Evolutionary conservation across 2,113 vertebrate genomes (phyloP), one percentile per base, ranked within the genome.

Genomic region (Chlorocebus sabaeus): DNA sequence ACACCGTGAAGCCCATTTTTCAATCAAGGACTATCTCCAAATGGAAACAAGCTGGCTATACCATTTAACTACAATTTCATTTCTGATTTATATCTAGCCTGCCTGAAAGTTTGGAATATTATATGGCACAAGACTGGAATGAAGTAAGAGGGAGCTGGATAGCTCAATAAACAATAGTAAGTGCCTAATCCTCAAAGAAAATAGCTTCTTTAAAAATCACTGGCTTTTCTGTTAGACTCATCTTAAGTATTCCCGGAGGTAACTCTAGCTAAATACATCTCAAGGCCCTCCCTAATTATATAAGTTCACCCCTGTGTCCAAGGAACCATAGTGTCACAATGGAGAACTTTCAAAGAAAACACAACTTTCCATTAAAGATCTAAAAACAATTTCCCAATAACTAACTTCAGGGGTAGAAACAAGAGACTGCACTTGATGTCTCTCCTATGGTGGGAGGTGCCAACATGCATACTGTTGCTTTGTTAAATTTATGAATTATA

Each of bases 381-480:
- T 95, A 80, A 98, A 98, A 98, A 98, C 96, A 98, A 98, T 98
- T 97, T 98, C 90, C 89, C 95, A 97, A 93, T 93, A 98, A 98
- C 98, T 98, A 97, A 97, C 97, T 97, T 94, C 81, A 79, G 55
- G 45, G 25, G 16, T 48, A 87, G 90, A 98, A 96, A 95, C 95
- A 52, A 90, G 92, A 98, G 97, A 92, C 85, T 95, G 32, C 18
- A 57, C 87, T 98, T 98, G 97, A 99, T 98, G 94, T 98, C 97
- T 97, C 98, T 98, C 98, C 94, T 91, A 73, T 76, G 30, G 20
- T 43, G 89, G 96, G 89, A 52, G 93, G 45, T 97, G 98, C 97
- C 97, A 98, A 97, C 98, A 98, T 98, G 97, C 98, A 98, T 97
- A 98, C 61, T 93, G 95, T 97, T 85, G 20, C 98, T 97, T 94